Evolutionary conservation across 2,113 vertebrate genomes (phyloP).

Genomic region (Tupaia tana): DNA sequence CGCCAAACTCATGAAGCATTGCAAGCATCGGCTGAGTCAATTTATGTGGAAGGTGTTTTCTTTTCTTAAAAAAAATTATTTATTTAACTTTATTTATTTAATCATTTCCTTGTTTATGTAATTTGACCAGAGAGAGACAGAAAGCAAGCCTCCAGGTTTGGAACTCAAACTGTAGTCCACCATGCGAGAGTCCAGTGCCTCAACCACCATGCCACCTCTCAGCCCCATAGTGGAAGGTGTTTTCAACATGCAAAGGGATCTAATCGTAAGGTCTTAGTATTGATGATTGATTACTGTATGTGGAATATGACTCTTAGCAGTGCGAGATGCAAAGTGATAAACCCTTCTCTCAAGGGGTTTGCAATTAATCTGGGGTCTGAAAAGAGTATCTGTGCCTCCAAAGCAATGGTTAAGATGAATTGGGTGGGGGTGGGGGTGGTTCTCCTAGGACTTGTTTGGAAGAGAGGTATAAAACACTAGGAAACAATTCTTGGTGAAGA

Average conservation of each 20-base stretch:
- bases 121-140: too few species aligned
- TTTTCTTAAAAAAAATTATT: too few species aligned
- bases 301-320: not conserved
- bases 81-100: too few species aligned
- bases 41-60: not conserved
- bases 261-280: not conserved
- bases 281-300: not conserved
- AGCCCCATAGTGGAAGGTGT: not conserved
- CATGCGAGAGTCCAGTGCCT: too few species aligned
- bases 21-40: not conserved
- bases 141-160: too few species aligned
- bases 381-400: not conserved
- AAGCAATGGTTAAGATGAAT: not conserved
- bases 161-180: too few species aligned
- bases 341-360: not conserved
- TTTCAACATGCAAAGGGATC: not conserved
- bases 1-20: not conserved
- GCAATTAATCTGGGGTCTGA: not conserved
- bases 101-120: too few species aligned
- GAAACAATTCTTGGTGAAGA: not conserved
- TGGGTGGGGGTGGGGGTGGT: not conserved
- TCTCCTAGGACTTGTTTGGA: not conserved
- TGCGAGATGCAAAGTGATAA: not conserved
- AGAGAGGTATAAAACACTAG: too few species aligned
- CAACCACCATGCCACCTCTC: too few species aligned